Conservation (phyloP, 2,888 invertebrate genomes). For the Diabrotica balteata region DNA sequence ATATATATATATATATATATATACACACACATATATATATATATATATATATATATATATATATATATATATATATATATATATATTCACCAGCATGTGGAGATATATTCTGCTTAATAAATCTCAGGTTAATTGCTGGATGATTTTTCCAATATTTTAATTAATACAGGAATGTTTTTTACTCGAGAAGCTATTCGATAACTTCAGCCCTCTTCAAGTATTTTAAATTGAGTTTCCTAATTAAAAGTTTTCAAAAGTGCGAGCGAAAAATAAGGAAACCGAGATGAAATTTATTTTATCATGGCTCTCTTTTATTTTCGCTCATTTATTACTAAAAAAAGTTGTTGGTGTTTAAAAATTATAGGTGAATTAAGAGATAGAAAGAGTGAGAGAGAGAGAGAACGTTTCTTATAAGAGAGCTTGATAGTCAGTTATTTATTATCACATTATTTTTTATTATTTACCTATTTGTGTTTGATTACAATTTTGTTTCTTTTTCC, state of each 20-base stretch:
- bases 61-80: too few species aligned
- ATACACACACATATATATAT: too few species aligned
- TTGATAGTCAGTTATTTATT: too few species aligned
- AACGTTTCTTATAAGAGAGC: too few species aligned
- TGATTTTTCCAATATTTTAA: constrained; percentile 47
- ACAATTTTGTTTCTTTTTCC: too few species aligned
- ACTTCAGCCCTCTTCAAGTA: constrained; percentile 49
- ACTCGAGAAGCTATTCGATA: constrained; percentile 41
- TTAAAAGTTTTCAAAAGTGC: constrained; percentile 55
- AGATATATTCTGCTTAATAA: constrained; percentile 1
- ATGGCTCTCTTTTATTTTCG: constrained; percentile 26
- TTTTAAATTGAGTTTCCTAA: constrained; percentile 55
- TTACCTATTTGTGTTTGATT: too few species aligned
- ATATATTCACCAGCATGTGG: neutral
- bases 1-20: too few species aligned
- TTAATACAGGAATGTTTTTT: constrained; percentile 46
- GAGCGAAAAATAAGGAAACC: constrained; percentile 43
- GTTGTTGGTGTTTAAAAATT: constrained; percentile 16
- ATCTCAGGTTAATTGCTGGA: constrained; percentile 38
- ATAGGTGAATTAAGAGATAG: constrained; percentile 8
- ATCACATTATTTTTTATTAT: too few species aligned
- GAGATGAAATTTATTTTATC: constrained; percentile 36
- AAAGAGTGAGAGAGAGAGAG: too few species aligned
- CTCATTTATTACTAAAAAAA: constrained; percentile 19
- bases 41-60: too few species aligned